Conservation (phyloP, 2,888 invertebrate genomes). For the Euproctis similis region DNA sequence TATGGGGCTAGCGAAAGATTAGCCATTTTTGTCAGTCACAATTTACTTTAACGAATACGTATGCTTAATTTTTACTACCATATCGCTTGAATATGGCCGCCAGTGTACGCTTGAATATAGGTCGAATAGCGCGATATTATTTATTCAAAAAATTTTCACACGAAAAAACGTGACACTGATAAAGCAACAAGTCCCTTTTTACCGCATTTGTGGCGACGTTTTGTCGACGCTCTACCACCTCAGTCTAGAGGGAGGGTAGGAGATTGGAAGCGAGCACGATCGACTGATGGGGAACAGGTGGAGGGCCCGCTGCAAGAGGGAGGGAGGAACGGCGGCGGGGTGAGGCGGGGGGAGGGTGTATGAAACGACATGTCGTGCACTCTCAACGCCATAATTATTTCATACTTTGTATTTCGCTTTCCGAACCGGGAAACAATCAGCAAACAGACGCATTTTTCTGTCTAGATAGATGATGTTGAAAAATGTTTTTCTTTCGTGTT, state of each 20-base stretch:
- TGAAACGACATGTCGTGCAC: constrained; percentile 40
- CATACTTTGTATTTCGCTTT: constrained; percentile 61
- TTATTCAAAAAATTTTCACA: constrained; percentile 42
- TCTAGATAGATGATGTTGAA: constrained; percentile 40
- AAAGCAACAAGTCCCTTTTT: constrained; percentile 70
- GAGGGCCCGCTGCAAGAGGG: constrained; percentile 16
- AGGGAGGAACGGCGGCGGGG: constrained; percentile 21
- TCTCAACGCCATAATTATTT: constrained; percentile 66
- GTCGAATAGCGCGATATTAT: constrained; percentile 26
- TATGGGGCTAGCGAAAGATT: too few species aligned
- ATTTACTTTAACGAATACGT: too few species aligned
- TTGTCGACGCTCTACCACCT: constrained; percentile 41
- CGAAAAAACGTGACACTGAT: constrained; percentile 55
- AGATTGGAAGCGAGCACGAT: constrained; percentile 26
- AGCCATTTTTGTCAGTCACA: too few species aligned
- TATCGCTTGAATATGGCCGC: constrained; percentile 8
- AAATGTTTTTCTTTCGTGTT: constrained; percentile 30
- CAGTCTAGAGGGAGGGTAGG: constrained; percentile 23
- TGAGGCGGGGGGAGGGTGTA: constrained; percentile 17
- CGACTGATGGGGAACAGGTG: constrained; percentile 16
- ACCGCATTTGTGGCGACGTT: constrained; percentile 55
- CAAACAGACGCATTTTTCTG: constrained; percentile 51
- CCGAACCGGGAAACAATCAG: constrained; percentile 56
- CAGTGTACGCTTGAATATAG: constrained; percentile 22
- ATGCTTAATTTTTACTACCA: constrained; percentile 10